phyloP scores from a whole-genome alignment of 2,888 invertebrate species.

The Axea sp. region DNA sequence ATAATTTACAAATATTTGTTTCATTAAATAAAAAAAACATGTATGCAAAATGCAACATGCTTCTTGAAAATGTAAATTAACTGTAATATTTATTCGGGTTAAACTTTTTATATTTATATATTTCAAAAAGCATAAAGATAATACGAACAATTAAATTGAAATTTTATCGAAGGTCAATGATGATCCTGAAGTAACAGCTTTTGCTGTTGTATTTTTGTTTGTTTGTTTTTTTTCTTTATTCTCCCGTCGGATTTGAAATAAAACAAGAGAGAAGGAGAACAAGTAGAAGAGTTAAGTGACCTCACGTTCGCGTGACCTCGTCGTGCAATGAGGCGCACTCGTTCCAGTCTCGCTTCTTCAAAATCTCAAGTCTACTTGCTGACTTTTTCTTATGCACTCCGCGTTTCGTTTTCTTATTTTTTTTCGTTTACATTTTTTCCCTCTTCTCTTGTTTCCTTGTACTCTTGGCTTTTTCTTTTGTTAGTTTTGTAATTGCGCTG shows the following conservation, averaged over 20 bases:
- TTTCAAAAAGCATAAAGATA: no score
- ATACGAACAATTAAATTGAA: no score
- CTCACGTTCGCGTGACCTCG: conserved; percentile 69
- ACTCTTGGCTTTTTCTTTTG: conserved; percentile 41
- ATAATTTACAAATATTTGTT: no score
- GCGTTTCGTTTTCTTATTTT: conserved; percentile 25
- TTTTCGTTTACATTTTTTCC: conserved; percentile 5
- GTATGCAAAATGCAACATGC: no score
- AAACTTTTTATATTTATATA: no score
- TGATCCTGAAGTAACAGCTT: no score
- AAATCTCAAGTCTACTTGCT: conserved; percentile 47
- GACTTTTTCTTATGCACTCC: conserved; percentile 13
- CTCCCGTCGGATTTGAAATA: conserved; percentile 40
- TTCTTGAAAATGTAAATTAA: no score
- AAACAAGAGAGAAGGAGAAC: conserved; percentile 42
- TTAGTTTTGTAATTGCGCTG: conserved; percentile 49
- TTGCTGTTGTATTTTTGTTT: not conserved
- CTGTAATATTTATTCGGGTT: no score
- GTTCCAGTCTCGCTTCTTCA: conserved; percentile 63
- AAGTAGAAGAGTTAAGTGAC: conserved; percentile 68
- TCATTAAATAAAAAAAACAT: no score
- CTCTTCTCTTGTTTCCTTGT: conserved; percentile 3
- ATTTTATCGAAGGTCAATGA: no score
- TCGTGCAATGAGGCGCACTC: conserved; percentile 69
- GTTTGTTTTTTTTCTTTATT: not conserved